Conservation (phyloP, 2,888 invertebrate genomes). For the Pteria penguin region DNA sequence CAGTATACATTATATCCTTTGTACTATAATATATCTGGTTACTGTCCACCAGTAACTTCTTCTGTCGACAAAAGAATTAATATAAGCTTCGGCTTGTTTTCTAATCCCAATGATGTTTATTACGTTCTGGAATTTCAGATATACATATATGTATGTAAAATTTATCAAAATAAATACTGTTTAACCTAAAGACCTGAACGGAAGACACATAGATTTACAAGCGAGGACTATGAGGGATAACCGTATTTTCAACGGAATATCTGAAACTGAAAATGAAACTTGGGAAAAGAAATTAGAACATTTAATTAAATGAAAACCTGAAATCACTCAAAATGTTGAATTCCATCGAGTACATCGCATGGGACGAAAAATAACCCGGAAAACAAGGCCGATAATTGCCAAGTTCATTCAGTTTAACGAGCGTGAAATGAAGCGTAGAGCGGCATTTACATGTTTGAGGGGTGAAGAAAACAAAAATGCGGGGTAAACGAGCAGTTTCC, state of each 20-base stretch:
- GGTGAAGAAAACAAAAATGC: slow-evolving; percentile 18
- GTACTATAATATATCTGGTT: no score
- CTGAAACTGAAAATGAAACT: slow-evolving; percentile 3
- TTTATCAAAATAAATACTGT: no score
- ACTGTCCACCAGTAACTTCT: no score
- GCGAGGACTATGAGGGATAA: slow-evolving; percentile 9
- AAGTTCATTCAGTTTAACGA: slow-evolving; percentile 15
- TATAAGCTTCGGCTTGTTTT: no score
- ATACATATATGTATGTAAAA: no score
- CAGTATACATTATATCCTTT: no score
- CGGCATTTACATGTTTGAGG: slow-evolving; percentile 1
- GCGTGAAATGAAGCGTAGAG: slow-evolving; percentile 10
- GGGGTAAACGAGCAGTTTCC: slow-evolving; percentile 17
- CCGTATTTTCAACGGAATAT: slow-evolving; percentile 15
- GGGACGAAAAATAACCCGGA: not conserved
- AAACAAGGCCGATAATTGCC: slow-evolving; percentile 9
- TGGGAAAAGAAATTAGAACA: not conserved
- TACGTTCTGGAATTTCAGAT: no score
- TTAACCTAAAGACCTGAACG: no score
- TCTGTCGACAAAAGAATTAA: no score
- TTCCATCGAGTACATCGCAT: slow-evolving; percentile 21
- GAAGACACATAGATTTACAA: slow-evolving; percentile 17
- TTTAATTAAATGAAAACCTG: slow-evolving; percentile 4
- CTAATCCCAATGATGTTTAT: no score
- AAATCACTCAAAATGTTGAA: not conserved